phyloP scores from a whole-genome alignment of 2,797 vertebrate genomes.

The Coracias cyanogaster region DNA sequence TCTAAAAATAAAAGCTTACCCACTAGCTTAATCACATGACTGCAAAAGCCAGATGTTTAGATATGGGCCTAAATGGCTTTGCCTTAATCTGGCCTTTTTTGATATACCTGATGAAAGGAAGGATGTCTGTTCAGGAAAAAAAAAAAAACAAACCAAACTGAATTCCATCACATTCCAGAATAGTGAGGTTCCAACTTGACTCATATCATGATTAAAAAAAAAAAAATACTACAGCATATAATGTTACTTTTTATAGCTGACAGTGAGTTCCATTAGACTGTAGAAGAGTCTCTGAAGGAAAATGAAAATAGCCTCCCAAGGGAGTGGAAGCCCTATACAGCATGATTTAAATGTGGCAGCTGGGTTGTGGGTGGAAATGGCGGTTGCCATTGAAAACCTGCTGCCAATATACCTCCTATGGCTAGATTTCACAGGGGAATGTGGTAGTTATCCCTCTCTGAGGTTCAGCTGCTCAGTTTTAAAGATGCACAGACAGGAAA shows the following conservation, averaged over 20 bases:
- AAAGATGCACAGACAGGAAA: neutral
- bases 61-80: neutral
- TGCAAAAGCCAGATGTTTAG: neutral
- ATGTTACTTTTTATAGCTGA: slow-evolving; percentile 51
- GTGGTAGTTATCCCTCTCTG: neutral
- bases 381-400: slow-evolving; percentile 51
- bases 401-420: slow-evolving; percentile 47
- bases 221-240: slow-evolving; percentile 8
- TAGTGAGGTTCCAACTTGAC: slow-evolving; percentile 16
- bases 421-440: slow-evolving; percentile 7
- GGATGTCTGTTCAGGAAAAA: neutral
- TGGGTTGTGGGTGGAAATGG: slow-evolving; percentile 60
- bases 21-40: neutral
- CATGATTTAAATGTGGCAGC: slow-evolving; percentile 57
- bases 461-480: slow-evolving; percentile 20
- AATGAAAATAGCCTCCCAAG: slow-evolving; percentile 52
- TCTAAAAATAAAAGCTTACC: neutral
- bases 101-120: slow-evolving; percentile 1
- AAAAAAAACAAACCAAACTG: neutral
- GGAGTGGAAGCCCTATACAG: slow-evolving; percentile 64
- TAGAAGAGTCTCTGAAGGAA: slow-evolving; percentile 22
- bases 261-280: slow-evolving; percentile 53
- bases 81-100: neutral
- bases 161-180: slow-evolving; percentile 9
- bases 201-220: neutral